Evolutionary conservation across 2,113 vertebrate genomes (phyloP), one percentile per base, ranked within the genome.

Genomic region (Amphiprion percula): DNA sequence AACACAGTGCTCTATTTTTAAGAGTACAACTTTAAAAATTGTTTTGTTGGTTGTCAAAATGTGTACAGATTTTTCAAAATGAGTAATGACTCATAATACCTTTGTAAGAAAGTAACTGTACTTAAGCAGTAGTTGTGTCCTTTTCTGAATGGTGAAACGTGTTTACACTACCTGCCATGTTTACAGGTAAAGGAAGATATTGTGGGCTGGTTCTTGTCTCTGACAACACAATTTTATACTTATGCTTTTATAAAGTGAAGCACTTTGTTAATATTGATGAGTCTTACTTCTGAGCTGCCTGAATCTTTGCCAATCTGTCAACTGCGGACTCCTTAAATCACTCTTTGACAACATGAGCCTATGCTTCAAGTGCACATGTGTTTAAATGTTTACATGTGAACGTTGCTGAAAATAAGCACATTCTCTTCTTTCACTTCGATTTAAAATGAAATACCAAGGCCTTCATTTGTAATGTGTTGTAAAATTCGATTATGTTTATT

Each of bases 321-420:
- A 50, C 79, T 85, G 60, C 61, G 77, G 84, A 84, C 79, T 79
- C 69, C 61, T 76, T 87, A 50, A 79, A 79, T 84, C 47, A 50
- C 85, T 87, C 79, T 91, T 82, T 75, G 50, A 79, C 52, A 79
- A 78, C 79, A 60, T 21, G 15, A 89, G 91, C 78, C 50, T 72
- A 64, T 79, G 84, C 84, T 92, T 91, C 63, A 80, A 90, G 74
- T 81, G 86, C 88, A 91, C 84, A 79, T 90, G 80, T 91, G 83
- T 83, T 76, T 74, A 87, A 90, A 94, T 92, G 94, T 95, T 95
- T 94, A 94, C 94, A 93, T 90, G 87, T 91, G 78, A 92, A 87
- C 88, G 89, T 91, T 77, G 87, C 90, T 93, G 74, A 91, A 91
- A 83, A 86, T 79, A 83, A 90, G 90, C 93, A 92, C 90, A 89